These are phyloP conservation scores for Drosophila leonis DNA, from an alignment of 2,888 invertebrate species.

Conservation along the genomic window DNA sequence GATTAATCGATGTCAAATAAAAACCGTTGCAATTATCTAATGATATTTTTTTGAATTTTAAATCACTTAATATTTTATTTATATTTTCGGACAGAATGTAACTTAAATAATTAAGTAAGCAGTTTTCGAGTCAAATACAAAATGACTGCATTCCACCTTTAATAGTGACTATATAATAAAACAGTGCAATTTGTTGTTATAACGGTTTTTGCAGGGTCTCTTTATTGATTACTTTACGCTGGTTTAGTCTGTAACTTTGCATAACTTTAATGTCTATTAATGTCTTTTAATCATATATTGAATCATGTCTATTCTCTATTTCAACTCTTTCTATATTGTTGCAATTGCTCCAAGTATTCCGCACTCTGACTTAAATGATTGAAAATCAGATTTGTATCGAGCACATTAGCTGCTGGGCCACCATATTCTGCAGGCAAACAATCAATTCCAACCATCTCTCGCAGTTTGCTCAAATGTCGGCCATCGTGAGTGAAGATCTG, in stretches of 20 bases:
- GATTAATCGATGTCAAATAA: neutral
- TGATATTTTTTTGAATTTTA: neutral
- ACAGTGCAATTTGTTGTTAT: neutral
- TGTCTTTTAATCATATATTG: neutral
- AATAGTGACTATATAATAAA: neutral
- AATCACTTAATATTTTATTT: neutral
- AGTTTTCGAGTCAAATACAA: no score
- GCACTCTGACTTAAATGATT: constrained; percentile 76
- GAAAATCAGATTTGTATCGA: constrained; percentile 77
- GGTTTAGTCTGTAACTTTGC: neutral
- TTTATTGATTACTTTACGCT: neutral
- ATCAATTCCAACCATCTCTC: constrained; percentile 82
- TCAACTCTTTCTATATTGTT: constrained; percentile 70
- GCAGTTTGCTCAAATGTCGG: constrained; percentile 78
- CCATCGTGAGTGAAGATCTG: constrained; percentile 83
- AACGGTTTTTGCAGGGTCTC: neutral
- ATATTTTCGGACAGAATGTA: no score
- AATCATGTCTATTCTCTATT: constrained; percentile 1
- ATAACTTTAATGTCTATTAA: constrained; percentile 5
- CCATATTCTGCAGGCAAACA: constrained; percentile 82
- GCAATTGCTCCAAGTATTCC: constrained; percentile 76
- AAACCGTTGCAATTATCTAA: neutral
- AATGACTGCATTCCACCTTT: neutral
- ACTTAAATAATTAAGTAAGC: no score
- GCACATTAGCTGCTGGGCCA: constrained; percentile 77